These are phyloP conservation scores for Bugula neritina DNA, from an alignment of 2,888 invertebrate genomes.

Conservation along the genomic window DNA sequence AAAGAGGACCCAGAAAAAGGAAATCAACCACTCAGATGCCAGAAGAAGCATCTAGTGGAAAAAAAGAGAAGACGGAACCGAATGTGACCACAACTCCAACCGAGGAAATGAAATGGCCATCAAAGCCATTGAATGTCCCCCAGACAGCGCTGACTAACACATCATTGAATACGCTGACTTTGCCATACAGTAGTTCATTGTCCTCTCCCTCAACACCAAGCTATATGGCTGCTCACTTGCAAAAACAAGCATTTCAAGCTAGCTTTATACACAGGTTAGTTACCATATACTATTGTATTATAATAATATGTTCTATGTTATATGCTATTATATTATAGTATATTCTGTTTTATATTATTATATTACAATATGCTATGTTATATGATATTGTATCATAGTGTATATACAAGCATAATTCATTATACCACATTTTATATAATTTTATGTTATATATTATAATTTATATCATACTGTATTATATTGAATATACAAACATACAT, in stretches of 20 bases:
- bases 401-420: no score
- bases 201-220: neutral
- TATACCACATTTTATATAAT: no score
- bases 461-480: no score
- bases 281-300: no score
- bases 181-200: neutral
- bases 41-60: neutral
- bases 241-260: conserved; percentile 25
- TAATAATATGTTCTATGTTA: no score
- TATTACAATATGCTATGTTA: no score
- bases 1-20: conserved; percentile 88
- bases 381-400: no score
- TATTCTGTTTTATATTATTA: no score
- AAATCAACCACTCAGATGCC: conserved; percentile 61
- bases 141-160: neutral
- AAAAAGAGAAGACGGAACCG: conserved; percentile 2
- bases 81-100: neutral
- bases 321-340: no score
- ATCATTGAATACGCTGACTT: neutral
- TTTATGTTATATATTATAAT: no score
- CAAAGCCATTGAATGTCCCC: neutral
- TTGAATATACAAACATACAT: no score
- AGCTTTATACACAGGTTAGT: conserved; percentile 20
- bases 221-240: conserved; percentile 9
- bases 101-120: neutral